phyloP scores from a whole-genome alignment of 1,140 invertebrate species.

The Eufriesea mexicana region DNA sequence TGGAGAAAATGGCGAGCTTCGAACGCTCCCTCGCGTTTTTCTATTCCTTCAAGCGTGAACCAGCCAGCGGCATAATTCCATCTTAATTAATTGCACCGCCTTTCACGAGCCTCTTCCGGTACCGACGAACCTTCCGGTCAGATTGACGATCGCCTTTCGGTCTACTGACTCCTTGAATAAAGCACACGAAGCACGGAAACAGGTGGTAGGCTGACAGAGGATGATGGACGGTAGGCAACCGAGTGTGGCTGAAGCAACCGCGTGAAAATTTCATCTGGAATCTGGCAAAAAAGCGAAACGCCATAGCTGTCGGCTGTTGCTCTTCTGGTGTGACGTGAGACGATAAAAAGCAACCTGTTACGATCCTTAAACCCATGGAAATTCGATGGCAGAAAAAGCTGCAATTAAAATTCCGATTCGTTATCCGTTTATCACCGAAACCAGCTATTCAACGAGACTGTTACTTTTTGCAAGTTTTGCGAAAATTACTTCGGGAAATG shows the following conservation, averaged over 20 bases:
- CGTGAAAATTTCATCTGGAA: constrained; percentile 29
- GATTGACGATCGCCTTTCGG: constrained; percentile 53
- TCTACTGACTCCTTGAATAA: constrained; percentile 39
- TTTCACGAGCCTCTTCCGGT: constrained; percentile 44
- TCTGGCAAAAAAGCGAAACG: not conserved
- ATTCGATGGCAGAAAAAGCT: not conserved
- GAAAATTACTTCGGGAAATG: too few relatives aligned
- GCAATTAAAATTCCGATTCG: not conserved
- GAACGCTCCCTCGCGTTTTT: not conserved
- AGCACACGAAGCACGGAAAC: constrained; percentile 15
- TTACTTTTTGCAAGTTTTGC: too few relatives aligned
- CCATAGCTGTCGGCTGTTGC: not conserved
- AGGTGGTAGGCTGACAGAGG: constrained; percentile 19
- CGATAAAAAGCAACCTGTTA: not conserved
- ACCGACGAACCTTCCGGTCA: constrained; percentile 42
- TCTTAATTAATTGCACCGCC: constrained; percentile 45
- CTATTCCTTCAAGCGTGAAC: constrained; percentile 14
- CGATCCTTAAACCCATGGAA: not conserved
- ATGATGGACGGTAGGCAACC: constrained; percentile 36
- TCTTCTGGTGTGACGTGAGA: not conserved
- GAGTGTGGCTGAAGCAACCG: not conserved
- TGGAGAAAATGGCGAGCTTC: not conserved
- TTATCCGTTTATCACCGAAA: not conserved
- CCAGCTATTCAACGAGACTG: too few relatives aligned
- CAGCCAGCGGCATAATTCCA: constrained; percentile 17